Evolutionary conservation across 2,113 vertebrate species (phyloP).

Genomic region (Hipposideros armiger): DNA sequence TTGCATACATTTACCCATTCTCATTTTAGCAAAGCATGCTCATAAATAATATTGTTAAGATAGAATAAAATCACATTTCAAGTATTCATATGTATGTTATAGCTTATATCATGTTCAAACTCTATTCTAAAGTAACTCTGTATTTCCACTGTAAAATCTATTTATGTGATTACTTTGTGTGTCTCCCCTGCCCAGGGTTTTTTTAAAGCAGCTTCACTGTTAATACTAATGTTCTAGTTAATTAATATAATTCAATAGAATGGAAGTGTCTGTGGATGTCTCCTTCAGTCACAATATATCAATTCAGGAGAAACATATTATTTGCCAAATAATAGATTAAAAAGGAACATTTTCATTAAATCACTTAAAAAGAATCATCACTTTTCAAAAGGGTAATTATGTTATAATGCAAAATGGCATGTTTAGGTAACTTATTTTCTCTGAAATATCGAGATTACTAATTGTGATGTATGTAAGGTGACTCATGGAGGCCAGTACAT

Average conservation of each 20-base stretch:
- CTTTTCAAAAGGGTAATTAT: neutral
- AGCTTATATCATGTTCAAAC: neutral
- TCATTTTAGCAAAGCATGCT: neutral
- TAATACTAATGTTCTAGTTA: neutral
- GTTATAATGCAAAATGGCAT: neutral
- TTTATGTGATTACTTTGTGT: neutral
- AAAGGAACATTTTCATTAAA: neutral
- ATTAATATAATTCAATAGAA: neutral
- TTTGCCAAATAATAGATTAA: neutral
- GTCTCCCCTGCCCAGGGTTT: neutral
- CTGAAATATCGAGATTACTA: neutral
- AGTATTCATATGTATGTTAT: neutral
- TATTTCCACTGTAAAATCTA: neutral
- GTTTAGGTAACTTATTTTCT: neutral
- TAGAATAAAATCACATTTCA: neutral
- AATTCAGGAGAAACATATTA: conserved; percentile 6
- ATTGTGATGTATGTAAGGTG: neutral
- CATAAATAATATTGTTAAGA: neutral
- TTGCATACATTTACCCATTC: neutral
- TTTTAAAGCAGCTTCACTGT: neutral
- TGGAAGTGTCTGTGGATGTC: neutral
- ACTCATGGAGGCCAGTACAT: neutral
- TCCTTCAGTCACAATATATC: neutral
- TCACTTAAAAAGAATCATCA: neutral
- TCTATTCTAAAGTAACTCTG: neutral